Base-by-base conservation (phyloP, 2,797 vertebrate species). In the Acanthurus leucopareius region DNA sequence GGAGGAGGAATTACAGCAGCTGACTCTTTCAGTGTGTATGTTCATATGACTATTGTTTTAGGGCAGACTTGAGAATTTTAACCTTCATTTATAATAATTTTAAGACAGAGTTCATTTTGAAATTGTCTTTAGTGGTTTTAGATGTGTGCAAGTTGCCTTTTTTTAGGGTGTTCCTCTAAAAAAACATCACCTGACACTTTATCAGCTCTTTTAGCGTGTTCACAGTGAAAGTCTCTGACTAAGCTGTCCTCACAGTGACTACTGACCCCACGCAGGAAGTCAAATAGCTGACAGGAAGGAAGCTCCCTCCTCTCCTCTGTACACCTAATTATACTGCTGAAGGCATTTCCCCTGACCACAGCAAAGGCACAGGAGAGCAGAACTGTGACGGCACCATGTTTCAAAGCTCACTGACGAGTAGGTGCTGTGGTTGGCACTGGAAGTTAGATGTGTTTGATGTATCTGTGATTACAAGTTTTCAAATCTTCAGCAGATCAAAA, bases 251-350 rank as follows among this genome's bases (percentile, higher is more conserved):
- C 22, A 57, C 32, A 66, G 42, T 3, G 16, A 84, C 73, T 38
- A 53, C 54, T 82, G 89, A 90, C 82, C 77, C 67, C 65, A 28
- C 58, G 88, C 79, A 92, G 92, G 93, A 95, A 92, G 90, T 90
- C 59, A 75, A 72, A 71, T 80, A 88, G 90, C 91, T 90, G 83
- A 87, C 88, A 89, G 95, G 95, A 95, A 93, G 93, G 89, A 92
- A 91, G 89, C 81, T 84, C 88, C 93, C 92, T 87, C 87, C 87
- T 91, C 87, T 77, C 54, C 77, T 82, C 59, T 48, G 25, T 32
- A 64, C 76, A 83, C 68, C 70, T 77, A 85, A 88, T 88, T 86
- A 83, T 81, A 86, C 80, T 52, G 61, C 78, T 52, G 13, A 75
- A 85, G 79, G 75, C 73, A 80, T 91, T 89, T 87, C 85, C 89